Base-by-base conservation (phyloP, 92 coral and sea anemone species). In the Nematostella vectensis region DNA sequence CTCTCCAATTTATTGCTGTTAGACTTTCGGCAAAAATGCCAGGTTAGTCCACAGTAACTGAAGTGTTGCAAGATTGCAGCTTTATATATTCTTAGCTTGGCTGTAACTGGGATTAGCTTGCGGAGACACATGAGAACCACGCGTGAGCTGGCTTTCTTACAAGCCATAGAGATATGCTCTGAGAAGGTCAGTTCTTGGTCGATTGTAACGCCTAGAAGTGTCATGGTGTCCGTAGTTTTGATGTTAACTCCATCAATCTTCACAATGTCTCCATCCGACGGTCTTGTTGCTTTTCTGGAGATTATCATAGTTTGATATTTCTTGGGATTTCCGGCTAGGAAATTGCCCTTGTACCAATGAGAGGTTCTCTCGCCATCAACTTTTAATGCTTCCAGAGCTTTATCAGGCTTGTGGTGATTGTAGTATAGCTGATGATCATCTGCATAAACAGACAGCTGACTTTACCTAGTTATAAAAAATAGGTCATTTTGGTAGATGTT, bases 381-480 rank as follows among this genome's bases (percentile, higher is more conserved):
- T 17, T 40, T 3, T 18, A 59, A 13, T 9, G 17, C 23, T 13
- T n/a, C 56, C 1, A 72, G 40, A 2, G 56, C 74, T 52, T 11
- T n/a, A 11, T 55, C 56, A 1, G 62, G 72, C 17, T 72, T 44
- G 28, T 42, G 11, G 57, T 47, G 25, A 1, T 67, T 44, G 21
- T 29, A 70, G 55, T 79, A 72, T 25, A 72, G 61, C 40, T 79
- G 86, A 42, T 72, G 80, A 53, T 79, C 86, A 38, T 79, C 80
- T 1, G 86, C 76, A 50, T 50, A 80, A 27, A 58, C 70, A 29
- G 77, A 73, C 40, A 80, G 66, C 45, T 67, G 68, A 29, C 59
- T 22, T 40, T 80, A 57, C 6, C 68, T 51, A 25, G 72, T 60
- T 3, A 62, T 2, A 68, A 72, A 80, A 50, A 73, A 73, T 37